Percentiles rank a stretch among this genome's conserved stretches.
phyloP scores from a whole-genome alignment of 2,797 vertebrate genomes.

The Rhinella marina region DNA sequence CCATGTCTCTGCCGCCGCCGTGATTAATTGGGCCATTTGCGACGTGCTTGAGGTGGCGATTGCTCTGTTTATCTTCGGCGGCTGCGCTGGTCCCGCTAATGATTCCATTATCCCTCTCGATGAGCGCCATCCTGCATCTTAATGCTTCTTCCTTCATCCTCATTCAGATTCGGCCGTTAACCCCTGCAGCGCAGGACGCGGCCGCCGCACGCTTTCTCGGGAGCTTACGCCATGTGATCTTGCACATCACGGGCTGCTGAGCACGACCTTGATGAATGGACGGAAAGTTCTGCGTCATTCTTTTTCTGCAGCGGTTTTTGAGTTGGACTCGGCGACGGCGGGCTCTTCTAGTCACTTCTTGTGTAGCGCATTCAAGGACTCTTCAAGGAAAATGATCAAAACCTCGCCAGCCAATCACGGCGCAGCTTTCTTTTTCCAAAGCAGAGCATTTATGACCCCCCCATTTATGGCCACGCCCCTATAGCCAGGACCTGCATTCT shows the following conservation, averaged over 20 bases:
- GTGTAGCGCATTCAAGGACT: too few relatives aligned
- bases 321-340: neutral
- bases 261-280: conserved; percentile 55
- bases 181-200: neutral
- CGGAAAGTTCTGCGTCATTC: conserved; percentile 37
- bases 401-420: too few relatives aligned
- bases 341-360: too few relatives aligned
- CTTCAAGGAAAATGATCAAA: too few relatives aligned
- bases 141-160: conserved; percentile 13
- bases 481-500: too few relatives aligned
- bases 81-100: conserved; percentile 77
- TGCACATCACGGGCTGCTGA: conserved; percentile 25
- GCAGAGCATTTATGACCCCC: too few relatives aligned
- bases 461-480: too few relatives aligned
- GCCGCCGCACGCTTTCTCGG: neutral
- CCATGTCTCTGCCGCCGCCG: conserved; percentile 69
- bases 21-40: conserved; percentile 80
- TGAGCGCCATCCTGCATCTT: conserved; percentile 69
- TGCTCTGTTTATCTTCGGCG: conserved; percentile 82
- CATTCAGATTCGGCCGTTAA: neutral
- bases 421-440: too few relatives aligned
- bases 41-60: conserved; percentile 76
- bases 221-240: conserved; percentile 19
- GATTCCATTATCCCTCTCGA: conserved; percentile 78
- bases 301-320: neutral